Evolutionary conservation across 2,797 vertebrate genomes (phyloP), one percentile per base, ranked within the genome.

Genomic region (Schizopygopsis pylzovi): DNA sequence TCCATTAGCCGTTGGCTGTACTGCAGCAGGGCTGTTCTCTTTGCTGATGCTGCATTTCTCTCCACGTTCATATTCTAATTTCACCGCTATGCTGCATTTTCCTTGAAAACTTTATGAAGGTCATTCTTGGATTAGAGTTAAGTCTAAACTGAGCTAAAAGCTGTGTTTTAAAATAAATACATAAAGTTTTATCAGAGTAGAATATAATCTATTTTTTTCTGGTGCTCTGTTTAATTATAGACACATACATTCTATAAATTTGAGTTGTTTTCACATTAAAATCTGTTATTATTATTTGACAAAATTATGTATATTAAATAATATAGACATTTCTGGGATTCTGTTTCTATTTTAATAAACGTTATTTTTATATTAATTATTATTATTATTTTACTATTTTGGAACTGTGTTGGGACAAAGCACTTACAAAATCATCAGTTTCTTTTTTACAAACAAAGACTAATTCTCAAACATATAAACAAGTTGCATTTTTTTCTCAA

Each of bases 41-140:
- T 47, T 81, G 87, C 83, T 88, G 85, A 86, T 61, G 71, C 52
- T 13, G 84, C 82, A 59, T 70, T 87, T 88, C 79, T 82, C 67
- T 41, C 49, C 82, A 79, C 20, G 76, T 87, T 80, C 43, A 81
- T 76, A 87, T 89, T 85, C 61, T 81, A 81, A 85, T 87, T 82
- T 47, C 71, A 71, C 41, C 72, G 39, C 83, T 68, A 70, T 83
- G 65, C 67, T 59, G 54, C 37, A 56, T 82, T 85, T 79, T 59
- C 33, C 81, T 79, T 82, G 77, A 76, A 81, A 85, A 65, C 82
- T 83, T 75, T 11, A 59, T 68, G 67, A 86, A 84, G 41, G 78
- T 79, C 82, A 54, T 47, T 73, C 39, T 83, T 43, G 63, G 61
- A 52, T 79, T 56, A 59, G 41, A 49, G 7, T n/a, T 43, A 39